These are phyloP conservation scores for Telenomus remus DNA, from an alignment of 1,140 invertebrate species.

Conservation along the genomic window DNA sequence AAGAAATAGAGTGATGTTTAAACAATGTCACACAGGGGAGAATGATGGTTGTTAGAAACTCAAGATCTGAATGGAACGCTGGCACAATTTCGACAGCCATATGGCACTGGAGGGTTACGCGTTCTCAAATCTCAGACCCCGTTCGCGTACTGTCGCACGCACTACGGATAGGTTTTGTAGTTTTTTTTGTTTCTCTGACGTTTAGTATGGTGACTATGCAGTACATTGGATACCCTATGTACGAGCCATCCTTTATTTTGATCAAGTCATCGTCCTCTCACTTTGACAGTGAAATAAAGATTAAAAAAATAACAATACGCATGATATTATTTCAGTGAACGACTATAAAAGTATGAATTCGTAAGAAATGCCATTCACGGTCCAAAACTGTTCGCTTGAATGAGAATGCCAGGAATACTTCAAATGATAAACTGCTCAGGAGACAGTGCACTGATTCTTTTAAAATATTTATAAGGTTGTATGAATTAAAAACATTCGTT, in stretches of 20 bases:
- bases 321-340: too few relatives aligned
- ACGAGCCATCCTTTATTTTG: slow-evolving; percentile 42
- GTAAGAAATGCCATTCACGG: too few relatives aligned
- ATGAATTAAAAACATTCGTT: too few relatives aligned
- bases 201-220: slow-evolving; percentile 15
- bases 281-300: too few relatives aligned
- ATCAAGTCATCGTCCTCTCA: slow-evolving; percentile 35
- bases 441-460: too few relatives aligned
- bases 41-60: slow-evolving; percentile 50
- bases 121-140: slow-evolving; percentile 31
- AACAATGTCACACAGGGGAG: slow-evolving; percentile 28
- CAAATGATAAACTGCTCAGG: too few relatives aligned
- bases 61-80: slow-evolving; percentile 37
- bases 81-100: slow-evolving; percentile 45
- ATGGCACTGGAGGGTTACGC: slow-evolving; percentile 46
- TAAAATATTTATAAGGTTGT: too few relatives aligned
- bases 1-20: slow-evolving; percentile 44
- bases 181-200: slow-evolving; percentile 54
- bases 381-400: too few relatives aligned
- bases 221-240: slow-evolving; percentile 40
- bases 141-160: slow-evolving; percentile 35
- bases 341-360: too few relatives aligned
- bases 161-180: slow-evolving; percentile 17
- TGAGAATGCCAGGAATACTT: too few relatives aligned
- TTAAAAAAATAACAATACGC: too few relatives aligned